Evolutionary conservation across 2,888 invertebrate genomes (phyloP).

Genomic region (Ophioninae sp.): DNA sequence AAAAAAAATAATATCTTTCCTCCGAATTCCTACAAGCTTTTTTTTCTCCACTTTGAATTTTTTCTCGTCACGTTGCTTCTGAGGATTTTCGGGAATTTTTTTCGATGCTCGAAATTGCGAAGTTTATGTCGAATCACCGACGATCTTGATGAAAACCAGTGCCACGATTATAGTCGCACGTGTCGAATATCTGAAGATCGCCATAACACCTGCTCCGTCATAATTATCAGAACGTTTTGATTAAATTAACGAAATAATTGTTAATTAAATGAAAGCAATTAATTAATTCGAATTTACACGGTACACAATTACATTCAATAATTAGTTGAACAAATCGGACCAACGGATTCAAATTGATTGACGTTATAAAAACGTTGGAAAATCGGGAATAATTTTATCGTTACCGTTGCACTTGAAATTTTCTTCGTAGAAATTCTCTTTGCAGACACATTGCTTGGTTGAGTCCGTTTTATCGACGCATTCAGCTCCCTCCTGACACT

Average conservation of each 20-base stretch:
- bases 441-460: slow-evolving; percentile 77
- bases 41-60: background rate
- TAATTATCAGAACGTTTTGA: background rate
- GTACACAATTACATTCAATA: background rate
- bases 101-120: background rate
- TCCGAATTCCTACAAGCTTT: background rate
- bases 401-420: slow-evolving; percentile 85
- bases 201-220: slow-evolving; percentile 42
- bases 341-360: background rate
- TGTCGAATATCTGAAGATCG: slow-evolving; percentile 49
- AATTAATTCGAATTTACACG: too few relatives aligned
- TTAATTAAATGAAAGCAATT: too few relatives aligned
- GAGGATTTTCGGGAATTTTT: background rate
- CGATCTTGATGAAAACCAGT: slow-evolving; percentile 38
- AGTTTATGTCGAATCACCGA: slow-evolving; percentile 48
- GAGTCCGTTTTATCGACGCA: slow-evolving; percentile 80
- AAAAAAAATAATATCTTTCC: slow-evolving; percentile 1
- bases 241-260: background rate
- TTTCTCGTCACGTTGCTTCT: background rate
- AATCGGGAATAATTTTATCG: slow-evolving; percentile 57
- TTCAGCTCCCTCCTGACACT: slow-evolving; percentile 85
- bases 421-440: slow-evolving; percentile 85
- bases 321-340: background rate
- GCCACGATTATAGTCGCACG: slow-evolving; percentile 39
- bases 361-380: too few relatives aligned